Evolutionary conservation across 2,113 vertebrate species (phyloP).

Genomic region (Mesembrinibis cayennensis): DNA sequence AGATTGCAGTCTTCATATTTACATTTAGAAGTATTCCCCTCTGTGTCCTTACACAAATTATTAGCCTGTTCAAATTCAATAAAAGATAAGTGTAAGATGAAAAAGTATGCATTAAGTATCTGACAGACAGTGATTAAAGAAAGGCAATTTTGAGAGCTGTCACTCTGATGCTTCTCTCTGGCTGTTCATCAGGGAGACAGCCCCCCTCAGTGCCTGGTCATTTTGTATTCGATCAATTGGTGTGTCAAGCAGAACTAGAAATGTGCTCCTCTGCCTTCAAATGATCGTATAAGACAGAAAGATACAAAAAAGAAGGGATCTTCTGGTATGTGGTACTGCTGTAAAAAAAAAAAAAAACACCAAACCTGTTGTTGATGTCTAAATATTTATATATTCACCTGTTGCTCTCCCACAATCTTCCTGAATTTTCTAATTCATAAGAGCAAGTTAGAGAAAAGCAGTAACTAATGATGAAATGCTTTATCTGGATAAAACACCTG

Average conservation of each 20-base stretch:
- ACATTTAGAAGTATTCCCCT: slow-evolving; percentile 7
- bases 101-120: background rate
- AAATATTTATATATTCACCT: background rate
- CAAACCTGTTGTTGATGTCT: background rate
- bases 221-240: background rate
- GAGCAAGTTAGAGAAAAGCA: background rate
- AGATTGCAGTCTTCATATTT: slow-evolving; percentile 7
- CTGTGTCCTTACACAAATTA: slow-evolving; percentile 23
- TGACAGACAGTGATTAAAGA: background rate
- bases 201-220: background rate
- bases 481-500: slow-evolving; percentile 39
- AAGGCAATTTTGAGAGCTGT: background rate
- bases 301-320: background rate
- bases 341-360: background rate
- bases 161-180: background rate
- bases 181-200: background rate
- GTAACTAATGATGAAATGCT: background rate
- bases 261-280: background rate
- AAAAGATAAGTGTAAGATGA: background rate
- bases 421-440: slow-evolving; percentile 27
- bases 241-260: background rate
- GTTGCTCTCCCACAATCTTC: background rate
- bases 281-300: background rate
- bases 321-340: background rate
- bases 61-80: background rate